Conservation (phyloP, 2,113 vertebrate species). For the Tetraodon nigroviridis region DNA sequence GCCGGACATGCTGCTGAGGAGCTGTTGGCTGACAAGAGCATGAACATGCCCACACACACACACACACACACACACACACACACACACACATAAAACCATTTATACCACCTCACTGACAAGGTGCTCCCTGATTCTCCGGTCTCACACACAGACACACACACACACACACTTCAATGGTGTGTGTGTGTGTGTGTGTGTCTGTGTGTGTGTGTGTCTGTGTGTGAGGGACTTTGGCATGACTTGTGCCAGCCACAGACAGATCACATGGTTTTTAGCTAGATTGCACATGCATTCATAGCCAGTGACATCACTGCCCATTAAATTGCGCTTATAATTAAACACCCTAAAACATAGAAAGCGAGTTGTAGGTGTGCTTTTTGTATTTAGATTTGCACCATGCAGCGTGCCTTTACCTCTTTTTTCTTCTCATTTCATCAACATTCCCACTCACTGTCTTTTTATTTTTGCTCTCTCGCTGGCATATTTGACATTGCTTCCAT, state of each 20-base stretch:
- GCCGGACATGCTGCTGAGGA: slow-evolving; percentile 50
- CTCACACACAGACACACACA: too few relatives aligned
- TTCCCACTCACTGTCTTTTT: neutral
- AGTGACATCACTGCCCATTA: slow-evolving; percentile 34
- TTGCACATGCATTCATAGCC: slow-evolving; percentile 29
- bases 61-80: slow-evolving; percentile 18
- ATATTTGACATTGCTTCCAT: slow-evolving; percentile 63
- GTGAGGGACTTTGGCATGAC: too few relatives aligned
- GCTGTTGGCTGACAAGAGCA: slow-evolving; percentile 58
- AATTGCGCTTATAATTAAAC: slow-evolving; percentile 14
- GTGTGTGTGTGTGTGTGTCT: slow-evolving; percentile 15
- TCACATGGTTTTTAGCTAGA: slow-evolving; percentile 21
- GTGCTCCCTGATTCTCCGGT: slow-evolving; percentile 42
- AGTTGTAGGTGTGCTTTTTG: neutral
- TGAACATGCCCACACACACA: slow-evolving; percentile 20
- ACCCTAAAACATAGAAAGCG: neutral
- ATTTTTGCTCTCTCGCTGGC: slow-evolving; percentile 24
- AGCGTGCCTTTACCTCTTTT: neutral
- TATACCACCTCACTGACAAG: slow-evolving; percentile 51
- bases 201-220: slow-evolving; percentile 1
- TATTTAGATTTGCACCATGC: neutral
- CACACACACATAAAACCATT: slow-evolving; percentile 26
- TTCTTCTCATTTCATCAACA: neutral
- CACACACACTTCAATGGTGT: too few relatives aligned
- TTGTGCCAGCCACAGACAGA: slow-evolving; percentile 19